Evolutionary conservation across 1,140 invertebrate genomes (phyloP).

Genomic region (Monochamus saltuarius): DNA sequence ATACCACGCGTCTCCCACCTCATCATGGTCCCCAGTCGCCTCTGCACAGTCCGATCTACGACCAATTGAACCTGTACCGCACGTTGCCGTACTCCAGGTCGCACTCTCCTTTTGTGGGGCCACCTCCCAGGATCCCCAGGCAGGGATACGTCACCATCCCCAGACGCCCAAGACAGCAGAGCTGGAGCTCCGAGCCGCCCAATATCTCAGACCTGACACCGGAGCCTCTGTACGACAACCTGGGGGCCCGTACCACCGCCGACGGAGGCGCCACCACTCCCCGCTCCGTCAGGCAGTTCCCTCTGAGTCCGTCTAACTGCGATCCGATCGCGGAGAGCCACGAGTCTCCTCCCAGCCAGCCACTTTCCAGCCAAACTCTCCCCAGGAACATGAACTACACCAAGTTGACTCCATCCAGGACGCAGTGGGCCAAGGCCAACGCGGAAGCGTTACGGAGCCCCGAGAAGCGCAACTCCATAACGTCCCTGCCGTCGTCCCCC

Average conservation of each 20-base stretch:
- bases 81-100: constrained; percentile 72
- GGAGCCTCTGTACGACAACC: constrained; percentile 82
- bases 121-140: constrained; percentile 61
- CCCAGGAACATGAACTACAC: constrained; percentile 52
- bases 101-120: constrained; percentile 65
- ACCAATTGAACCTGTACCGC: constrained; percentile 59
- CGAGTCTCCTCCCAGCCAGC: constrained; percentile 54
- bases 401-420: constrained; percentile 35
- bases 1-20: constrained; percentile 58
- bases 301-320: constrained; percentile 54
- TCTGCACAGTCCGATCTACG: constrained; percentile 59
- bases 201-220: constrained; percentile 48
- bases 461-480: constrained; percentile 39
- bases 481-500: constrained; percentile 16
- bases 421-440: constrained; percentile 37
- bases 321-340: constrained; percentile 66
- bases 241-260: constrained; percentile 79
- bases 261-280: constrained; percentile 65
- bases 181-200: constrained; percentile 63
- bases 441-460: constrained; percentile 36
- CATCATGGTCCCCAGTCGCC: constrained; percentile 57
- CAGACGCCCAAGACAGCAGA: constrained; percentile 76
- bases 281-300: constrained; percentile 49
- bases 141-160: constrained; percentile 81
- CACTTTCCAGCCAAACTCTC: constrained; percentile 49